Percentiles rank a stretch among this genome's conserved stretches.
Conservation (phyloP, 2,888 invertebrate species). For the Dynastes hyllus region DNA sequence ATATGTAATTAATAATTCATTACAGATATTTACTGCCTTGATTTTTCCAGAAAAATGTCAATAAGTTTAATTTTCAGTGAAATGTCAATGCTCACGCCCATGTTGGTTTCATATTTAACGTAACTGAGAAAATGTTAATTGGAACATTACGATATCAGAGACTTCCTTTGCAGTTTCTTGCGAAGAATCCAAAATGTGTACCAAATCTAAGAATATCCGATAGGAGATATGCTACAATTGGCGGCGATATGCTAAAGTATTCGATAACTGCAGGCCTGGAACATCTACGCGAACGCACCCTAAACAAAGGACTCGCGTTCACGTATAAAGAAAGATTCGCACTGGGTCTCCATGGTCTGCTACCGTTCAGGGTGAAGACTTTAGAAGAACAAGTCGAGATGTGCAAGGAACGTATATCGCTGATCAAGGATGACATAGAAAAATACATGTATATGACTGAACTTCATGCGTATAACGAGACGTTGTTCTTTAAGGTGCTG, state of each 20-base stretch:
- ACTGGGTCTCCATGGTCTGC: conserved; percentile 95
- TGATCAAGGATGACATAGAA: conserved; percentile 82
- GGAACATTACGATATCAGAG: not conserved
- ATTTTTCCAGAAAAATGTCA: too few relatives aligned
- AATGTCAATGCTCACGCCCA: too few relatives aligned
- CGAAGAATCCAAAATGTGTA: not conserved
- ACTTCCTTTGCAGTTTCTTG: not conserved
- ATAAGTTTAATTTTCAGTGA: too few relatives aligned
- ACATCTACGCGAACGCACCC: conserved; percentile 57
- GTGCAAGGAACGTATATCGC: conserved; percentile 81
- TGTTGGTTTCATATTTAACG: not conserved
- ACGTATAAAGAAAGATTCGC: conserved; percentile 93
- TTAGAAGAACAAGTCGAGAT: conserved; percentile 92
- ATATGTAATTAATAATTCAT: too few relatives aligned
- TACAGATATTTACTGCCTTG: too few relatives aligned
- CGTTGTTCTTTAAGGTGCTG: conserved; percentile 93
- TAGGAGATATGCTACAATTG: not conserved
- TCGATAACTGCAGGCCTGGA: not conserved
- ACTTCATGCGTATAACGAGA: conserved; percentile 93
- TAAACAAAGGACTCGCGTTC: conserved; percentile 92
- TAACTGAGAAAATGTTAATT: not conserved
- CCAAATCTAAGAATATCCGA: not conserved
- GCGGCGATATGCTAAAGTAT: not conserved
- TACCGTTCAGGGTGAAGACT: conserved; percentile 92
- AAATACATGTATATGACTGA: conserved; percentile 96